phyloP scores from a whole-genome alignment of 2,888 invertebrate genomes.

The Tetramorium bicarinatum region DNA sequence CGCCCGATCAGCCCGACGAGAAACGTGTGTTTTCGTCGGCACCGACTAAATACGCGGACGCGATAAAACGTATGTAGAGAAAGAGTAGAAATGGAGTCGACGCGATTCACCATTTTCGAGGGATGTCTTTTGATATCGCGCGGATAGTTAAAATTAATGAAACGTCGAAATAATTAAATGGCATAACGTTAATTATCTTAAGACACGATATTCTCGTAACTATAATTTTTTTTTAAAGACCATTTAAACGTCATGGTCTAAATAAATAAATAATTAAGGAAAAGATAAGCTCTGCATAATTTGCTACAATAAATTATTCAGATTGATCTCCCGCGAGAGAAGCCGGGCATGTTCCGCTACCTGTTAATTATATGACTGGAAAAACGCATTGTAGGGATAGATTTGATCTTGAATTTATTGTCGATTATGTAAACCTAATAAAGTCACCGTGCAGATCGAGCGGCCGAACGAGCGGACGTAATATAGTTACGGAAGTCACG shows the following conservation, averaged over 20 bases:
- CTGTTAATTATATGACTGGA: conserved; percentile 14
- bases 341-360: background rate
- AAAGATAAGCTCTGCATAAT: background rate
- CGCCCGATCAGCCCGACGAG: conserved; percentile 64
- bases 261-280: background rate
- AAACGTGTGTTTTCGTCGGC: conserved; percentile 69
- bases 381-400: background rate
- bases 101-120: background rate
- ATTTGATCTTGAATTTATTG: conserved; percentile 33
- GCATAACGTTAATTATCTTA: background rate
- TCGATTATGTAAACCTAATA: conserved; percentile 25
- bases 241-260: background rate
- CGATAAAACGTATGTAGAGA: conserved; percentile 7
- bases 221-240: background rate
- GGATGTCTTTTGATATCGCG: background rate
- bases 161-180: background rate
- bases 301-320: background rate
- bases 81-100: background rate
- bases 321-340: background rate
- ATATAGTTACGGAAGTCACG: conserved; percentile 52
- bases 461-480: conserved; percentile 17
- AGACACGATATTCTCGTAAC: background rate
- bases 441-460: conserved; percentile 1
- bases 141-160: background rate
- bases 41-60: conserved; percentile 32